Evolutionary conservation across 2,113 vertebrate species (phyloP), one percentile per base, ranked within the genome.

Genomic region (Leuciscus idus): DNA sequence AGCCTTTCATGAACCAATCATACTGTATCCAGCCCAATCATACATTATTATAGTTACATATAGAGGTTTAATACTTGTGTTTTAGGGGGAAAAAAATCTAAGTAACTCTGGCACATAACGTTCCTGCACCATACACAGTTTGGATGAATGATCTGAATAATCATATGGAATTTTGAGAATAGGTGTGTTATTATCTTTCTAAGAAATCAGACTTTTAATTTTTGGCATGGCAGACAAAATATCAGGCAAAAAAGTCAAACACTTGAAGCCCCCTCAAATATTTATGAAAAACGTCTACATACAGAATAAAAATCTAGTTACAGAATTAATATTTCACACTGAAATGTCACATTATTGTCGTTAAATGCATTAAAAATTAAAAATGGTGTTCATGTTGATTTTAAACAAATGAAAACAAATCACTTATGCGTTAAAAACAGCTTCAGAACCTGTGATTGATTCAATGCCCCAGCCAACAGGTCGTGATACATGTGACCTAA

Each of bases 401-500:
- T 33, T 55, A 36, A 76, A 48, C n/a, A 30, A 43, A 62, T 80
- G 2, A 62, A 55, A 50, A 77, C 8, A 33, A 80, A 80, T 80
- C 77, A 62, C 57, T 43, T 21, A 9, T 59, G 19, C 19, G 11
- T 15, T 4, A 52, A 75, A 48, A 68, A 70, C 28, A 70, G 64
- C 72, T 48, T 43, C 72, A n/a, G 0, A 48, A 48, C 21, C n/a
- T 50, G 55, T 81, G 61, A 68, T 43, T 33, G 80, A 81, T 66
- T 82, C 46, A 68, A 70, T 9, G 4, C 19, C 81, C 26, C 64
- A 55, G 19, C 26, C 46, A 70, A 73, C 46, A 61, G 66, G 21
- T 59, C 17, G 30, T 19, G 9, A 72, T 23, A 73, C 80, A 79
- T 88, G 23, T 75, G 62, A 73, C 55, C 87, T 59, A 73, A 74